Percentiles rank a stretch among this genome's conserved stretches.
Evolutionary conservation across 2,888 invertebrate species (phyloP).

Genomic region (Parnassius mnemosyne): DNA sequence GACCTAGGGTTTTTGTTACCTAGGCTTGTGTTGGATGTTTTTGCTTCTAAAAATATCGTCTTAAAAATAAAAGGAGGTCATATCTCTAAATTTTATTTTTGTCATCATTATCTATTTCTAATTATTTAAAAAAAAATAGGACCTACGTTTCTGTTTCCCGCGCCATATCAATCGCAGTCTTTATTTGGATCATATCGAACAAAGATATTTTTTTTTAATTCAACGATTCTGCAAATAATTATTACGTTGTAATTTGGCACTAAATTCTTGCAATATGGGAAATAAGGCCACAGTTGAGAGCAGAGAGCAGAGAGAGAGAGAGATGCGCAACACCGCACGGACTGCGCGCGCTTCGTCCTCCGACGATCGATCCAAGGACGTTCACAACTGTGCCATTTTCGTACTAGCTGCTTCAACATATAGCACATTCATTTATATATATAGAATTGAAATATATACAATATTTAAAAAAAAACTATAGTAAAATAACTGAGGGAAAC

Average conservation of each 20-base stretch:
- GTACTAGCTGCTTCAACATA: not conserved
- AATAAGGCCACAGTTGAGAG: not conserved
- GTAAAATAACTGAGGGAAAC: no score
- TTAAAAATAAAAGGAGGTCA: no score
- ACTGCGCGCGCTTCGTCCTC: conserved; percentile 72
- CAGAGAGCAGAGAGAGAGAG: not conserved
- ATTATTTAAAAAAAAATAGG: not conserved
- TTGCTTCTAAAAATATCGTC: no score
- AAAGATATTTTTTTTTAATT: no score
- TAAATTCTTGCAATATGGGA: conserved; percentile 17
- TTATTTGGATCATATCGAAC: not conserved
- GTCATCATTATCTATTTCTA: no score
- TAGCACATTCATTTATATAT: no score
- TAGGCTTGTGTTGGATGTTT: no score
- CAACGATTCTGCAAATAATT: no score
- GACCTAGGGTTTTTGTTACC: no score
- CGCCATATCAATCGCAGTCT: conserved; percentile 1
- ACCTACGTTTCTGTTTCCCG: conserved; percentile 5
- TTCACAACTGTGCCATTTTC: conserved; percentile 13
- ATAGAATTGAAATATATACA: no score
- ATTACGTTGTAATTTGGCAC: conserved; percentile 3
- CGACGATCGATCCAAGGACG: conserved; percentile 72
- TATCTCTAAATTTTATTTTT: no score
- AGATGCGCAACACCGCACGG: conserved; percentile 29
- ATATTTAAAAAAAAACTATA: no score